Evolutionary conservation across 2,797 vertebrate species (phyloP).

Genomic region (Cetoscarus ocellatus): DNA sequence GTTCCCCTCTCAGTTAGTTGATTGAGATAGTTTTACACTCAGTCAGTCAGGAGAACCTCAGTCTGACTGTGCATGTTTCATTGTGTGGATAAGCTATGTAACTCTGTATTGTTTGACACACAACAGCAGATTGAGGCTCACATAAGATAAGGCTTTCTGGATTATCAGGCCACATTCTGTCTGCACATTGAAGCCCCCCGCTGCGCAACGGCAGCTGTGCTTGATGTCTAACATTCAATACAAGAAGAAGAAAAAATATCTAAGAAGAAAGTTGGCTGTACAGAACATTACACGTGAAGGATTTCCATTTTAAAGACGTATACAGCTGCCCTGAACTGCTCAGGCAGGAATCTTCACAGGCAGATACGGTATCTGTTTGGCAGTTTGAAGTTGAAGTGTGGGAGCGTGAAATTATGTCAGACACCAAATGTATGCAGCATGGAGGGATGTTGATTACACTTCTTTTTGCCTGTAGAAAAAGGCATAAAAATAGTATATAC

Average conservation of each 20-base stretch:
- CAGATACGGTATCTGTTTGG: slow-evolving; percentile 10
- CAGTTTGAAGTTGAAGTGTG: slow-evolving; percentile 22
- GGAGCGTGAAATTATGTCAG: slow-evolving; percentile 48
- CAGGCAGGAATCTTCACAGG: slow-evolving; percentile 11
- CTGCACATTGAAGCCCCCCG: slow-evolving; percentile 17
- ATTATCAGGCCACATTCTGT: slow-evolving; percentile 27
- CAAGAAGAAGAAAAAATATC: slow-evolving; percentile 14
- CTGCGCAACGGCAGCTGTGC: not conserved
- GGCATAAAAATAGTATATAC: slow-evolving; percentile 21
- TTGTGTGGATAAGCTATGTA: slow-evolving; percentile 1
- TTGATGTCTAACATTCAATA: slow-evolving; percentile 27
- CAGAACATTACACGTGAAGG: slow-evolving; percentile 8
- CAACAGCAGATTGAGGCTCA: slow-evolving; percentile 4
- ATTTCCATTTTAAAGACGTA: slow-evolving; percentile 26
- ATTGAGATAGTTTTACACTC: slow-evolving; percentile 36
- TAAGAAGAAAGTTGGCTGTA: not conserved
- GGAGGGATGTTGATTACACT: slow-evolving; percentile 54
- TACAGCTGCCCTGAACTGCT: slow-evolving; percentile 6
- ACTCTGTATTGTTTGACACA: slow-evolving; percentile 23
- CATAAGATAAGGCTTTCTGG: slow-evolving; percentile 35
- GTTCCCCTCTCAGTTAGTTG: slow-evolving; percentile 36
- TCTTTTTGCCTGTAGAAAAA: slow-evolving; percentile 12
- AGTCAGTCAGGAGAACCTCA: not conserved
- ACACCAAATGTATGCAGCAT: slow-evolving; percentile 40
- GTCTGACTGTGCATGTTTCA: slow-evolving; percentile 7